A percentile compares a stretch with the other conserved stretches of the same genome.
Conservation (phyloP, 2,113 vertebrate species). For the Triplophysa tibetana region DNA sequence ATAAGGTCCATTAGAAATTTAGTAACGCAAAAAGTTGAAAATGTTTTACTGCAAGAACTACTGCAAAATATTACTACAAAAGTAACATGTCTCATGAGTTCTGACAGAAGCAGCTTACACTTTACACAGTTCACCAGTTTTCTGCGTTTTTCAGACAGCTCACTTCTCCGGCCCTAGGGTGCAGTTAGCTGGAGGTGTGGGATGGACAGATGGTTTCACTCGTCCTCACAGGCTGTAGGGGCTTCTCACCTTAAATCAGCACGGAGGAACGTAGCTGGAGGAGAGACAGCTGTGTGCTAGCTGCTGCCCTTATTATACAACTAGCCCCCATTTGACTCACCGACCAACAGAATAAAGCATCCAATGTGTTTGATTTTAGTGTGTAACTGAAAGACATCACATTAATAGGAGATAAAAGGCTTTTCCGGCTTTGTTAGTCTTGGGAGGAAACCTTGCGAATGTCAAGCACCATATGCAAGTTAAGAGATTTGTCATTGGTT, state of each 20-base stretch:
- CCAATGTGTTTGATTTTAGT: not conserved
- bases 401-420: not conserved
- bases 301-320: not conserved
- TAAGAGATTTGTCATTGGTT: not conserved
- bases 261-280: conserved; percentile 12
- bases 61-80: not conserved
- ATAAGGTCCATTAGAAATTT: not conserved
- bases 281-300: conserved; percentile 32
- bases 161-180: conserved; percentile 19
- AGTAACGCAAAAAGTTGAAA: not conserved
- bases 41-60: not conserved
- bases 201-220: conserved; percentile 50
- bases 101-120: conserved; percentile 23
- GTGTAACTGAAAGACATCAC: not conserved
- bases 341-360: not conserved
- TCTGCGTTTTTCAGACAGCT: conserved; percentile 32
- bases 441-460: not conserved
- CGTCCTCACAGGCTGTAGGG: conserved; percentile 40
- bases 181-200: conserved; percentile 40
- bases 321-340: not conserved
- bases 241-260: conserved; percentile 38
- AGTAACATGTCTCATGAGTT: conserved; percentile 7
- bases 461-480: not conserved
- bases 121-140: conserved; percentile 32
- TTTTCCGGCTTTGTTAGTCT: not conserved